Base-by-base conservation (phyloP, 1,140 invertebrate genomes). In the Thaumetopoea pityocampa region DNA sequence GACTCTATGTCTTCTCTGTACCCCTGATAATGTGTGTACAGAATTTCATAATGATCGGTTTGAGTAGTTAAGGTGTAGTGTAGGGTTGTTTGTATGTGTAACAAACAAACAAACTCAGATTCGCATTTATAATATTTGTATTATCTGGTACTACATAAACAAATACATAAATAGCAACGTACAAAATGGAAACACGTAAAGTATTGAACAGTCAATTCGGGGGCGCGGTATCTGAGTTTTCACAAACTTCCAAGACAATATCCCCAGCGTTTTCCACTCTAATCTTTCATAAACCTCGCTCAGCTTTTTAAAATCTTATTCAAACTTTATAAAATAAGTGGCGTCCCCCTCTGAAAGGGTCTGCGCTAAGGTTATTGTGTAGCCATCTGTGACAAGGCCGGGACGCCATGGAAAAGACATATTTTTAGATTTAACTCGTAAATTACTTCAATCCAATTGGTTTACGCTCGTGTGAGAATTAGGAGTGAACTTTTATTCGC, bases 371-470 rank as follows among this genome's bases (percentile, higher is more conserved):
- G 69, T 69, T 81, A 81, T 78, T 76, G 72, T 78, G 74, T 59
- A 73, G 65, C 72, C 78, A 82, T 82, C 78, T 82, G 78, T 70
- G 78, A 78, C 72, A 61, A 51, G 38, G 30, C 32, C 38, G 47
- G 46, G 60, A 60, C 61, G 66, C 63, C 63, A 78, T 70, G 51
- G 64, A 57, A 72, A 67, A 74, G 69, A 79, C 74, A 77, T 81
- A 81, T 81, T 82, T 82, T 82, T 78, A 76, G 76, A 79, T 76
- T 78, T 77, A 71, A 67, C 78, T 74, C 71, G 69, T 79, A 82
- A 82, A 79, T 82, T 78, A 76, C 74, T 68, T 52, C 52, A 30
- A 70, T 79, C 64, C 67, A 78, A 81, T 81, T 71, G 74, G 63
- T 78, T 82, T 73, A 71, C 72, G 70, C 70, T 68, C 64, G 73